Percentiles rank a stretch among this genome's conserved stretches.
Evolutionary conservation across 2,888 invertebrate species (phyloP).

Genomic region (Tanytarsus gracilentus): DNA sequence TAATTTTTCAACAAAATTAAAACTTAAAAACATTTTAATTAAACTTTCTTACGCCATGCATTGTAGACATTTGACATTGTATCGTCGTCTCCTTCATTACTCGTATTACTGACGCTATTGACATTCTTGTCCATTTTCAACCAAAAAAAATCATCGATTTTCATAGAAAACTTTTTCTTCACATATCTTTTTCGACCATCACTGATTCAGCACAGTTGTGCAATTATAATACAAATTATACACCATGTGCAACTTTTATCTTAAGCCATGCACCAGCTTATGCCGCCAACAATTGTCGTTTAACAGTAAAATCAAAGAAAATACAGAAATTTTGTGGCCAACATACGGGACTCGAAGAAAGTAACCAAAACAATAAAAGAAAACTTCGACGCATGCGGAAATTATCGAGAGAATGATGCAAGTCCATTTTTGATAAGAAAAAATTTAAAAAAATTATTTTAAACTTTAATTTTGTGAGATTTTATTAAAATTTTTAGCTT

Average conservation of each 20-base stretch:
- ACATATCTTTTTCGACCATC: constrained; percentile 11
- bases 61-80: constrained; percentile 57
- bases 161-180: constrained; percentile 1
- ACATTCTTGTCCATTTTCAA: constrained; percentile 20
- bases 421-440: too few relatives aligned
- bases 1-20: too few relatives aligned
- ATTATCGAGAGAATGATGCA: neutral
- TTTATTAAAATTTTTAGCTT: too few relatives aligned
- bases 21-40: neutral
- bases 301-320: constrained; percentile 10
- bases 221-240: too few relatives aligned
- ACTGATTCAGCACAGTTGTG: neutral
- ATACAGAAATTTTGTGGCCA: neutral
- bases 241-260: neutral
- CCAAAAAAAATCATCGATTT: neutral
- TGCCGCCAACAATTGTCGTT: neutral
- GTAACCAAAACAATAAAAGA: constrained; percentile 26
- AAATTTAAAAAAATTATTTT: too few relatives aligned
- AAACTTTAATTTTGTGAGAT: too few relatives aligned
- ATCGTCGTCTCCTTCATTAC: constrained; percentile 40
- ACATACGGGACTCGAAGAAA: neutral
- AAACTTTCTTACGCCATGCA: constrained; percentile 53
- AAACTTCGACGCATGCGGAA: neutral
- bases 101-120: constrained; percentile 33
- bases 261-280: neutral